These are phyloP conservation scores for Congeria kusceri DNA, from an alignment of 2,888 invertebrate genomes.

Conservation along the genomic window DNA sequence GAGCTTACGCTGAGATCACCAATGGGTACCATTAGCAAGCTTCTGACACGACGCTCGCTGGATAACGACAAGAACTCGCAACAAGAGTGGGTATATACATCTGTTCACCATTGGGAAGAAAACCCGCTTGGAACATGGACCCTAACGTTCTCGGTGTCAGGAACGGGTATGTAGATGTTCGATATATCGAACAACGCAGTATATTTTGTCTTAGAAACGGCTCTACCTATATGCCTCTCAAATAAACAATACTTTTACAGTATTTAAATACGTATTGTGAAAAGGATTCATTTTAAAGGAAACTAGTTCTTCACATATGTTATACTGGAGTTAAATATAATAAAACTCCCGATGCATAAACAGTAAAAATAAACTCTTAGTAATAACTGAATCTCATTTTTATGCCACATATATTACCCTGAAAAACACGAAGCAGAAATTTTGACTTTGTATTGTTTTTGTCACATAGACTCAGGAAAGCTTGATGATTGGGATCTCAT, in stretches of 20 bases:
- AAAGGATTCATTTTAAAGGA: no score
- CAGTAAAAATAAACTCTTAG: no score
- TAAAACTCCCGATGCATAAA: no score
- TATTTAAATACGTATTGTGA: no score
- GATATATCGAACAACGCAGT: not conserved
- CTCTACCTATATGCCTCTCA: no score
- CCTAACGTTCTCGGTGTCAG: not conserved
- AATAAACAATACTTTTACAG: no score
- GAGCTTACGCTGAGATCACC: constrained; percentile 31
- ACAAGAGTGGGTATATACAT: constrained; percentile 8
- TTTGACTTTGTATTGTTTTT: not conserved
- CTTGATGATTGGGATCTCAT: not conserved
- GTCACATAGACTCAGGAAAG: not conserved
- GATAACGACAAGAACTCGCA: not conserved
- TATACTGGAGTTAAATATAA: no score
- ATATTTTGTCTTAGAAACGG: not conserved
- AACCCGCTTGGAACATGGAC: constrained; percentile 14
- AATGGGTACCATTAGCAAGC: constrained; percentile 18
- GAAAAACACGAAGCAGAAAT: no score
- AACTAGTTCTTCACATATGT: no score
- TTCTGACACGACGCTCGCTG: constrained; percentile 10
- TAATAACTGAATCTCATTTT: no score
- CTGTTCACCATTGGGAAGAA: constrained; percentile 19
- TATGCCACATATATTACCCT: no score
- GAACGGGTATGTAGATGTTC: not conserved